Evolutionary conservation across 2,797 vertebrate genomes (phyloP).

Genomic region (Luscinia megarhynchos): DNA sequence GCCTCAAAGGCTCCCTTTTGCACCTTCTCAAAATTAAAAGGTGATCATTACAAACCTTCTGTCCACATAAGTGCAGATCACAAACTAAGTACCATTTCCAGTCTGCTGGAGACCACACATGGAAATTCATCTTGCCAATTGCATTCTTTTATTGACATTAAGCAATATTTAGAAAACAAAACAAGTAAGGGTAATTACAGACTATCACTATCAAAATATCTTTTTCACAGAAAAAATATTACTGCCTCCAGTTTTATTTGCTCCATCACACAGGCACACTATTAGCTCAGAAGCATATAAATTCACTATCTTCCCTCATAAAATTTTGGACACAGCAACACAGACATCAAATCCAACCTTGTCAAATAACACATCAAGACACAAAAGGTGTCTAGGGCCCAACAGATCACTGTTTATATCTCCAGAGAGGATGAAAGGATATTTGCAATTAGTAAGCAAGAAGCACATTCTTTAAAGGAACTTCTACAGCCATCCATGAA

Average conservation of each 20-base stretch:
- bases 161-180: conserved; percentile 19
- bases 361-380: not conserved
- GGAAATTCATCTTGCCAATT: not conserved
- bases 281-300: not conserved
- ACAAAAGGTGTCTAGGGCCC: not conserved
- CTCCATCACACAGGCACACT: not conserved
- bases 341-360: not conserved
- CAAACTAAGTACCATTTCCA: not conserved
- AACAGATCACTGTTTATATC: not conserved
- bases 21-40: not conserved
- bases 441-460: not conserved
- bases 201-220: not conserved
- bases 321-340: not conserved
- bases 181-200: not conserved
- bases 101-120: not conserved
- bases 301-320: not conserved
- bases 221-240: not conserved
- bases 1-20: not conserved
- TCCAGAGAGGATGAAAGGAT: not conserved
- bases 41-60: not conserved
- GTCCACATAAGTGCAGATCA: not conserved
- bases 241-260: not conserved
- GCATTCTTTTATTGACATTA: not conserved
- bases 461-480: not conserved
- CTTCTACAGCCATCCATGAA: not conserved